Conservation (phyloP, 1,140 invertebrate genomes). For the Lordiphosa mommai region DNA sequence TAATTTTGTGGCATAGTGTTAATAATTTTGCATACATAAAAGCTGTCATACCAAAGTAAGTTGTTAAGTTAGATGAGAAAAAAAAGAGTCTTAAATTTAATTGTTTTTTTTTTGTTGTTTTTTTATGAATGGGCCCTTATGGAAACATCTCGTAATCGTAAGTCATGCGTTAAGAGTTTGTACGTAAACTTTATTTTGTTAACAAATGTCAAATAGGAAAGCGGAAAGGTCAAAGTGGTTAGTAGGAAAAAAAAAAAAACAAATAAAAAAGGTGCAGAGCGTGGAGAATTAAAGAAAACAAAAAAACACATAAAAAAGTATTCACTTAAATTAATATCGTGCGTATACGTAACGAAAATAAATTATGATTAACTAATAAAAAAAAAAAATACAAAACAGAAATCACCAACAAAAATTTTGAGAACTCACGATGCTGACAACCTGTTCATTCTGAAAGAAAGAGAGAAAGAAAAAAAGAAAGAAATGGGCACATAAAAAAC, state of each 20-base stretch:
- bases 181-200: constrained; percentile 22
- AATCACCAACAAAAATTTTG: constrained; percentile 40
- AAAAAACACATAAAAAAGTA: constrained; percentile 13
- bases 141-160: constrained; percentile 27
- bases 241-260: constrained; percentile 21
- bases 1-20: no score
- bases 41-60: no score
- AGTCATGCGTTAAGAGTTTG: constrained; percentile 38
- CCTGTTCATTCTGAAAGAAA: constrained; percentile 78
- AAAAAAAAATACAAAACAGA: constrained; percentile 19
- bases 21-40: no score
- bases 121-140: constrained; percentile 44
- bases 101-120: not conserved
- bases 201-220: no score
- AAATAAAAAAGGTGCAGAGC: constrained; percentile 22
- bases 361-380: constrained; percentile 3
- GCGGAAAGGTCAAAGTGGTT: constrained; percentile 26
- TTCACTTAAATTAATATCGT: constrained; percentile 34
- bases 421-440: constrained; percentile 78
- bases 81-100: no score
- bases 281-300: constrained; percentile 20
- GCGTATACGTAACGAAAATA: no score
- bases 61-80: no score
- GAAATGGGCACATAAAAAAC: constrained; percentile 61
- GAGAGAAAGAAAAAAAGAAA: constrained; percentile 63